Percentiles rank a stretch among this genome's conserved stretches.
Conservation (phyloP, 1,140 invertebrate genomes). For the Lepeophtheirus salmonis region DNA sequence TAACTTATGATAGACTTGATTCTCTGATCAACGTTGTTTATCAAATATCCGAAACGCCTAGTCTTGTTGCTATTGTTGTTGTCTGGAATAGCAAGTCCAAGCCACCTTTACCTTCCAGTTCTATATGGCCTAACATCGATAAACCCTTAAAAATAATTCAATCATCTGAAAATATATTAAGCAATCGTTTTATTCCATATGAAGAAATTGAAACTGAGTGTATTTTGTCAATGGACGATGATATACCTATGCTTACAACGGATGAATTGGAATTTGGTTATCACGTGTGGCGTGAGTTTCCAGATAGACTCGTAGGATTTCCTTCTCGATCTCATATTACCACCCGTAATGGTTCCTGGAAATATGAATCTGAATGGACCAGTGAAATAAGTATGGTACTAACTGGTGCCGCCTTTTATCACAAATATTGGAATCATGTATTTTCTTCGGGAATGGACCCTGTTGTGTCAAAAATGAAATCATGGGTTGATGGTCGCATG, state of each 20-base stretch:
- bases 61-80: constrained; percentile 63
- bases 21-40: constrained; percentile 66
- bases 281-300: constrained; percentile 78
- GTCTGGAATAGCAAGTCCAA: constrained; percentile 86
- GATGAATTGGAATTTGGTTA: constrained; percentile 82
- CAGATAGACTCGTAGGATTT: constrained; percentile 75
- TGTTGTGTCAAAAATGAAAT: constrained; percentile 54
- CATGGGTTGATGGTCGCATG: constrained; percentile 75
- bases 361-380: constrained; percentile 84
- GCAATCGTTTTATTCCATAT: constrained; percentile 81
- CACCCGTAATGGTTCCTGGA: constrained; percentile 57
- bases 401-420: constrained; percentile 69
- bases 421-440: constrained; percentile 76
- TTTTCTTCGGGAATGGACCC: constrained; percentile 43
- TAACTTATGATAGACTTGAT: constrained; percentile 74
- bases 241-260: constrained; percentile 78
- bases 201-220: constrained; percentile 82
- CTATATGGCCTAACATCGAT: constrained; percentile 15
- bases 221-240: constrained; percentile 74
- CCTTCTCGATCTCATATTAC: constrained; percentile 72
- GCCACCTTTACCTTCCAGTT: constrained; percentile 44
- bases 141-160: constrained; percentile 41
- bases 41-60: constrained; percentile 57
- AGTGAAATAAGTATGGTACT: constrained; percentile 66
- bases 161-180: constrained; percentile 75